Evolutionary conservation across 2,113 vertebrate genomes (phyloP), one percentile per base, ranked within the genome.

Genomic region (Montifringilla adamsi): DNA sequence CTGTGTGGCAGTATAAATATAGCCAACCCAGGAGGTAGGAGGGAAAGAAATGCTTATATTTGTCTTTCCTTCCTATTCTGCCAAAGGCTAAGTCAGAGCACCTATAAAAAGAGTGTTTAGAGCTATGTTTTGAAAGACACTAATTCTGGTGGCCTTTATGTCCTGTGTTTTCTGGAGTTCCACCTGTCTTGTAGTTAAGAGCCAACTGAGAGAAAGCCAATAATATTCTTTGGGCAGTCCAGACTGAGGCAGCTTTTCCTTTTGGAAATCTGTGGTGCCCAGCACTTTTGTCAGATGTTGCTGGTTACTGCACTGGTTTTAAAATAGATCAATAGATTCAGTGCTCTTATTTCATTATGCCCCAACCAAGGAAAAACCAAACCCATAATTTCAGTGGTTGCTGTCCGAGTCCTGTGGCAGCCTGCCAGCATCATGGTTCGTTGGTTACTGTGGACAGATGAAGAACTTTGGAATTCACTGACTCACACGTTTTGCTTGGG

Each of bases 361-460:
- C 52, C 74, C 91, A 72, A 75, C 79, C 44, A 53, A 84, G 60
- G 64, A 43, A 87, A 91, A 91, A 81, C 11, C 27, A 44, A 78
- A 39, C n/a, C 41, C 1, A 0, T 84, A 47, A 68, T 87, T 96
- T 84, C 81, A 92, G 56, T 11, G 17, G 66, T 83, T 92, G 76
- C 87, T 84, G 26, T 87, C 81, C 91, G 79, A 79, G 52, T 77
- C 80, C 68, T 66, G 49, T 84, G 94, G 93, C 89, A 90, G 27
- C 49, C 30, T 87, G 89, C 84, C 87, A 92, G 44, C 1, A 0
- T 56, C 35, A 4, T 21, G 69, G 58, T 37, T 92, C 49, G 1
- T 31, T 91, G 77, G 49, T 11, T 75, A 8, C 73, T 84, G 60
- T 15, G n/a, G 66, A 16, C 60, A 91, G 37, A 59, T 60, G 28